A percentile compares a stretch with the other conserved stretches of the same genome.
Evolutionary conservation across 2,888 invertebrate genomes (phyloP).

Genomic region (Synergus umbraculus): DNA sequence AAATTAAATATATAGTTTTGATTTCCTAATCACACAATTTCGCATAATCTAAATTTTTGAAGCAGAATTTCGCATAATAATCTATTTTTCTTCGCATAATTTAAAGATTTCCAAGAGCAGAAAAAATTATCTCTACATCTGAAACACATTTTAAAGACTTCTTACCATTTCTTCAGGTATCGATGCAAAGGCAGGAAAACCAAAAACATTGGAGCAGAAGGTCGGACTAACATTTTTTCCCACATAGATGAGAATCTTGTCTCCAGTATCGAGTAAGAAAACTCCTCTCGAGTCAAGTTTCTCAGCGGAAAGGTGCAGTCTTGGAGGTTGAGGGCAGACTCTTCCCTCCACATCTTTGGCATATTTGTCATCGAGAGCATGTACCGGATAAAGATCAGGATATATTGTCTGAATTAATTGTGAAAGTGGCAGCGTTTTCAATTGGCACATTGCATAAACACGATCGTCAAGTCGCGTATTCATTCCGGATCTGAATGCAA

Average conservation of each 20-base stretch:
- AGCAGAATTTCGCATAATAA: no score
- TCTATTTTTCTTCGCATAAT: no score
- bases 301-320: conserved; percentile 92
- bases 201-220: conserved; percentile 88
- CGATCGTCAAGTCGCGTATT: conserved; percentile 96
- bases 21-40: no score
- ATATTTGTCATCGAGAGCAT: conserved; percentile 82
- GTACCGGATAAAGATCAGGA: conserved; percentile 94
- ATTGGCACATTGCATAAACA: conserved; percentile 93
- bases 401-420: conserved; percentile 91
- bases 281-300: conserved; percentile 91
- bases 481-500: conserved; percentile 92
- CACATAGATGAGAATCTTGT: conserved; percentile 89
- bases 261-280: conserved; percentile 94
- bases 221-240: conserved; percentile 87
- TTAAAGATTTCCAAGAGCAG: no score
- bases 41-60: no score
- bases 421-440: conserved; percentile 91
- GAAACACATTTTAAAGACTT: neutral
- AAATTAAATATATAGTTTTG: no score
- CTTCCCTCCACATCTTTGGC: conserved; percentile 76
- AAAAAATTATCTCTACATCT: no score
- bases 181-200: conserved; percentile 85
- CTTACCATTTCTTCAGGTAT: conserved; percentile 85
- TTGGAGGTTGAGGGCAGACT: conserved; percentile 83